Evolutionary conservation across 2,888 invertebrate species (phyloP), one percentile per base, ranked within the genome.

Genomic region (Cylloceria caligata): DNA sequence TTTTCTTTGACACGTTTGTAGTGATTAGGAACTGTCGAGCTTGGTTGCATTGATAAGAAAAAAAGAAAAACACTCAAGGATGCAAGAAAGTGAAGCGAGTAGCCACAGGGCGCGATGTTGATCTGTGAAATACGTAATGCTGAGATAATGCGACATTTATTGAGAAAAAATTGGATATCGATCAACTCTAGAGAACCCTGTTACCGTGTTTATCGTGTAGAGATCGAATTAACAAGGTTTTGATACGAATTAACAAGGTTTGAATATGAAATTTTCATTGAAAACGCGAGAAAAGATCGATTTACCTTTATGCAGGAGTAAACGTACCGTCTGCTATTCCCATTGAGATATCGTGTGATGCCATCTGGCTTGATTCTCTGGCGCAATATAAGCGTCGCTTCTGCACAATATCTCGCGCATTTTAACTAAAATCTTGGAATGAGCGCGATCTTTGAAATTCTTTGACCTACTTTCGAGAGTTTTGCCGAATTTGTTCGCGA

Each of bases 281-380:
- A 80, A 76, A 79, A 76, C 72, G 19, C 42, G 34, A n/a, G 49
- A 49, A 67, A 60, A 75, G 72, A 80, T 83, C 76, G 83, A 83
- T 80, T 83, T 86, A 86, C 88, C 87, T 86, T 85, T 72, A 76
- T 83, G 83, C 83, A 62, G 78, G 72, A 82, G 84, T 80, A 86
- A 83, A 84, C 79, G 81, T 85, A 86, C 80, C 84, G 84, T 86
- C 86, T 84, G 75, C 86, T 86, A 81, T 84, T 83, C 84, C 85
- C 86, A 86, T 87, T 83, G 83, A 86, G 83, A 78, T 84, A 81
- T 68, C 83, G 78, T 75, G 80, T 80, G 78, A 81, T 84, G 85
- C 83, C 85, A 85, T 84, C 86, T 76, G 74, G 47, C 65, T 78
- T 81, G 74, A 30, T 69, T 81, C 69, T 74, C 69, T 45, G 81